Base-by-base conservation (phyloP, 2,113 vertebrate species). In the Mastomys coucha region DNA sequence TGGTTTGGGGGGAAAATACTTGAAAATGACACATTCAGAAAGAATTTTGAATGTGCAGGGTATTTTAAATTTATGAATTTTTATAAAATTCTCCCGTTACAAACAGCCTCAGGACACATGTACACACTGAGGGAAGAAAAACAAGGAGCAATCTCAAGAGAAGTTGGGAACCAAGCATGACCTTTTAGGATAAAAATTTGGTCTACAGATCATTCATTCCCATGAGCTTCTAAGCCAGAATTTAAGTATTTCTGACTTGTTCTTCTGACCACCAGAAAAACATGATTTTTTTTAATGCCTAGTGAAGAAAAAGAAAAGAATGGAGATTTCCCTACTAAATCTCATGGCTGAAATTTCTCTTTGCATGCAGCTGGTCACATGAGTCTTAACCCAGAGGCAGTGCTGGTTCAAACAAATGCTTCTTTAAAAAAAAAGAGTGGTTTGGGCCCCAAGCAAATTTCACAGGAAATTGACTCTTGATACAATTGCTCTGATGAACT, bases 1-100 rank as follows among this genome's bases (percentile, higher is more conserved):
- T 72, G 77, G 94, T 70, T 94, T 45, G 1, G 19, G 81, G 56
- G 69, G 7, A 88, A 88, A 92, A 91, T 39, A 69, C 94, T 81
- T 95, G 91, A 92, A 51, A 56, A 91, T 97, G 92, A 97, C 88
- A 88, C 78, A 95, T 80, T 88, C 65, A 96, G 93, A 97, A 98
- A 81, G 91, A 94, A 97, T 95, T 93, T 89, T 85, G 58, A 89
- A 94, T 94, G 60, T 88, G 87, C 86, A 45, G 92, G 42, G 91
- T 97, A 93, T 97, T 97, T 98, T 96, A 94, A 97, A 97, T 97
- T 95, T 96, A 95, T 95, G 77, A 96, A 96, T 97, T 96, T 96
- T 98, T 90, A 97, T 94, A 94, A 97, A 97, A 97, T 96, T 85
- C 91, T 98, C 94, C 91, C 97, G 91, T 97, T 97, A 96, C 93